These are phyloP conservation scores for Cheilosia soror DNA, from an alignment of 2,888 invertebrate species.

Conservation along the genomic window DNA sequence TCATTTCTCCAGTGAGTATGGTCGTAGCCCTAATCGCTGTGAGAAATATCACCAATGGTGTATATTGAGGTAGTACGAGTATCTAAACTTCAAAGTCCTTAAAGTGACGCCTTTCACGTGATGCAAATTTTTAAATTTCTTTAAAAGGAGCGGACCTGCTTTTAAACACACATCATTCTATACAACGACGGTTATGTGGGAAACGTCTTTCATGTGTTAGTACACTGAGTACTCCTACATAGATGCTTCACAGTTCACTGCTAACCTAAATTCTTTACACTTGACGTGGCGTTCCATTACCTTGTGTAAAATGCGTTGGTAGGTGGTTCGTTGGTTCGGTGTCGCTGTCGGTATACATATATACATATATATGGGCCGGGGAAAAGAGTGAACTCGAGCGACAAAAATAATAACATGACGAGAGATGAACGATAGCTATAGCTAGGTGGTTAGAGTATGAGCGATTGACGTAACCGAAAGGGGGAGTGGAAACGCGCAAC, in stretches of 20 bases:
- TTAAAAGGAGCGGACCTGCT: neutral
- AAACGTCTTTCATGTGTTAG: slow-evolving; percentile 13
- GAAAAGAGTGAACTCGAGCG: slow-evolving; percentile 56
- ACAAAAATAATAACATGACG: slow-evolving; percentile 67
- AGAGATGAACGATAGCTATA: slow-evolving; percentile 52
- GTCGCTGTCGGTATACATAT: neutral
- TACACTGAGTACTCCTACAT: slow-evolving; percentile 20
- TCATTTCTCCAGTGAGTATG: neutral
- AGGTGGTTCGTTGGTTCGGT: neutral
- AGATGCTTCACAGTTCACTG: slow-evolving; percentile 60
- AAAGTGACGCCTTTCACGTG: neutral
- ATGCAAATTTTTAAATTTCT: slow-evolving; percentile 21
- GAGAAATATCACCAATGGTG: neutral
- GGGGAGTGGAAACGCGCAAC: slow-evolving; percentile 20
- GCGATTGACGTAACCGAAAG: slow-evolving; percentile 24
- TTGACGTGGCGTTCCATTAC: slow-evolving; percentile 53
- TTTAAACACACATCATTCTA: no score
- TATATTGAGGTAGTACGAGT: neutral
- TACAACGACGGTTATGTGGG: no score
- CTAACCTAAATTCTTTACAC: slow-evolving; percentile 66
- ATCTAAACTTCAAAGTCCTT: slow-evolving; percentile 4
- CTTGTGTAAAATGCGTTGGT: slow-evolving; percentile 27
- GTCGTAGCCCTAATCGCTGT: neutral
- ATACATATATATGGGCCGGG: neutral
- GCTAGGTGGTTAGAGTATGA: slow-evolving; percentile 16